A percentile compares a stretch with the other conserved stretches of the same genome.
phyloP scores from a whole-genome alignment of 2,113 vertebrate genomes.

The Malurus cyaneus region DNA sequence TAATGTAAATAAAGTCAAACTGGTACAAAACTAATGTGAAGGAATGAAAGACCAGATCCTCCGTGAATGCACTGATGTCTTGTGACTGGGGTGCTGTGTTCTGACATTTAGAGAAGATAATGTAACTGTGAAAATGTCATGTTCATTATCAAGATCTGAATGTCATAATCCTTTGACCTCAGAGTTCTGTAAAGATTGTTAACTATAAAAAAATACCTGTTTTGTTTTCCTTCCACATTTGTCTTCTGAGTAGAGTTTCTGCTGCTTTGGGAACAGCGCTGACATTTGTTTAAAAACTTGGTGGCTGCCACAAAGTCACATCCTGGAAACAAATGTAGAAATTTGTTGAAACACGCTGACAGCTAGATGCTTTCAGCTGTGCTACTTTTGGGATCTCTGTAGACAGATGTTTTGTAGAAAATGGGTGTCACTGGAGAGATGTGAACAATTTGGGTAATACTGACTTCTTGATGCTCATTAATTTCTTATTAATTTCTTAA shows the following conservation, averaged over 20 bases:
- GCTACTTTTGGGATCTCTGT: background rate
- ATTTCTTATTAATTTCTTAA: background rate
- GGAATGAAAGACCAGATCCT: background rate
- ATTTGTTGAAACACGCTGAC: background rate
- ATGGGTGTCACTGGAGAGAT: background rate
- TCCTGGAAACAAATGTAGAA: background rate
- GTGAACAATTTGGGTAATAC: background rate
- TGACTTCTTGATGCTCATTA: background rate
- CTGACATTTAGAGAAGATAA: conserved; percentile 46
- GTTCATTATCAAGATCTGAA: conserved; percentile 48
- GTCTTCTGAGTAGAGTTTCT: background rate
- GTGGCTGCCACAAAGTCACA: background rate
- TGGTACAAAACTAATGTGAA: background rate
- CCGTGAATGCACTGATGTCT: background rate
- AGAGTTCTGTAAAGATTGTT: background rate
- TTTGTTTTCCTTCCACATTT: background rate
- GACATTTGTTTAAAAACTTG: conserved; percentile 17
- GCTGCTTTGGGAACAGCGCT: background rate
- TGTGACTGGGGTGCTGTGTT: conserved; percentile 2
- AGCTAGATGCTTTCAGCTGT: background rate
- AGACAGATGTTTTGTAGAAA: background rate
- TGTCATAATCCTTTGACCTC: conserved; percentile 42
- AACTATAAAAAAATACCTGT: background rate
- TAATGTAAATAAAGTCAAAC: background rate
- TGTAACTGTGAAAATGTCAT: conserved; percentile 58